These are phyloP conservation scores for Mnemiopsis leidyi DNA, from an alignment of 37 sponge, comb jelly and placozoan genomes.

Conservation along the genomic window DNA sequence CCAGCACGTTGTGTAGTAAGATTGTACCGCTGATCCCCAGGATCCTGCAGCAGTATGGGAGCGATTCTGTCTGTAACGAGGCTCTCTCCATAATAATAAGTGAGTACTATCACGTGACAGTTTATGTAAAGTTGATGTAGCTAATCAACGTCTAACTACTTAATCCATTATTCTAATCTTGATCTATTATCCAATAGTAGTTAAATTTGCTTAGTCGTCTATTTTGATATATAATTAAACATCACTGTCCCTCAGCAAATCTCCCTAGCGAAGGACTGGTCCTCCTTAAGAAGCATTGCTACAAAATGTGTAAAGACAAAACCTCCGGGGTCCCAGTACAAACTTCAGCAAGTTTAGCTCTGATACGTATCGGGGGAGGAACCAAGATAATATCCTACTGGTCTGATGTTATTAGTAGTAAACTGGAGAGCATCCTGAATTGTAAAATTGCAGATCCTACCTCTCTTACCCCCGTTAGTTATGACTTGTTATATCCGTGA, in stretches of 20 bases:
- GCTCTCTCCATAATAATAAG: slow-evolving; percentile 26
- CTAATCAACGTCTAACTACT: too few relatives aligned
- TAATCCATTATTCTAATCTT: too few relatives aligned
- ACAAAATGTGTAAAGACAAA: not conserved
- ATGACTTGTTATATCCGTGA: too few relatives aligned
- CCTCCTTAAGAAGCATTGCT: not conserved
- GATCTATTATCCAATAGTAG: too few relatives aligned
- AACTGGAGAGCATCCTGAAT: not conserved
- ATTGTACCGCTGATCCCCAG: not conserved
- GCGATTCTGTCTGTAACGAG: not conserved
- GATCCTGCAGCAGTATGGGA: not conserved
- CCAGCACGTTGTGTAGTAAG: not conserved
- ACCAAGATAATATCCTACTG: not conserved
- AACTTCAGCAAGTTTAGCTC: not conserved
- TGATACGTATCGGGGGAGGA: not conserved
- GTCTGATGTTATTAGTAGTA: not conserved
- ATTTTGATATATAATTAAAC: too few relatives aligned
- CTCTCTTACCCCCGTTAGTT: too few relatives aligned
- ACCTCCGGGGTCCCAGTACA: not conserved
- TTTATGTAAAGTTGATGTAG: too few relatives aligned
- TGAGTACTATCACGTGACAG: not conserved
- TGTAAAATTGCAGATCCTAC: not conserved
- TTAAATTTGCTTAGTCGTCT: too few relatives aligned
- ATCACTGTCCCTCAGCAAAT: not conserved
- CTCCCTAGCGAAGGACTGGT: not conserved